phyloP scores from a whole-genome alignment of 2,113 vertebrate species.

The Mustela nigripes region DNA sequence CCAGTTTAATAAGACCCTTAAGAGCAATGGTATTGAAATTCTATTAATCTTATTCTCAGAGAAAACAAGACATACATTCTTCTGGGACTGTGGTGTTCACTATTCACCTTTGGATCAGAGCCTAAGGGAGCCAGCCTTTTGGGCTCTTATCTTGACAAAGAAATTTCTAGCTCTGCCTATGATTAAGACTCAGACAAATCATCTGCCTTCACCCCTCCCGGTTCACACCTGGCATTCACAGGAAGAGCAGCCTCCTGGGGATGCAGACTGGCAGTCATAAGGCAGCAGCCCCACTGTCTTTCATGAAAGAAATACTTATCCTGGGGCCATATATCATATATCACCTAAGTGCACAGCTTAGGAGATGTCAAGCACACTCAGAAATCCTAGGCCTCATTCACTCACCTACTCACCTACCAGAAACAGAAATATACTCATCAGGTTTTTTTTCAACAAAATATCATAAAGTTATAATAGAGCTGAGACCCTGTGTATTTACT shows the following conservation, averaged over 20 bases:
- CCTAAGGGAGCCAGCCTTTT: not conserved
- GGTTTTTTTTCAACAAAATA: not conserved
- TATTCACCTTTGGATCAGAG: slow-evolving; percentile 10
- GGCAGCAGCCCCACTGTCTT: not conserved
- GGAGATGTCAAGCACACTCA: not conserved
- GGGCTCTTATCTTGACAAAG: not conserved
- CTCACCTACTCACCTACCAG: not conserved
- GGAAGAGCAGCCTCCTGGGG: not conserved
- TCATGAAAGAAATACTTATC: not conserved
- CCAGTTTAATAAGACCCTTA: slow-evolving; percentile 41
- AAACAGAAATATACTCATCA: not conserved
- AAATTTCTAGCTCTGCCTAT: not conserved
- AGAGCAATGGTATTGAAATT: slow-evolving; percentile 35
- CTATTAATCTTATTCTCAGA: slow-evolving; percentile 55
- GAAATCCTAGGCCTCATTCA: not conserved
- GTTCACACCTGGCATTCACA: not conserved
- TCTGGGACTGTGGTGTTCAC: not conserved
- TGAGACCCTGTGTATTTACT: not conserved
- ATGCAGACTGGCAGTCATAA: not conserved
- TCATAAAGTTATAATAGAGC: not conserved
- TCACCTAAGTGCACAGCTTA: not conserved
- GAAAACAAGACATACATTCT: slow-evolving; percentile 23
- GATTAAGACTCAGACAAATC: not conserved
- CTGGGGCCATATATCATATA: not conserved
- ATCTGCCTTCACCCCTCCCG: not conserved